phyloP scores from a whole-genome alignment of 2,113 vertebrate genomes.

The Nesogale talazaci region DNA sequence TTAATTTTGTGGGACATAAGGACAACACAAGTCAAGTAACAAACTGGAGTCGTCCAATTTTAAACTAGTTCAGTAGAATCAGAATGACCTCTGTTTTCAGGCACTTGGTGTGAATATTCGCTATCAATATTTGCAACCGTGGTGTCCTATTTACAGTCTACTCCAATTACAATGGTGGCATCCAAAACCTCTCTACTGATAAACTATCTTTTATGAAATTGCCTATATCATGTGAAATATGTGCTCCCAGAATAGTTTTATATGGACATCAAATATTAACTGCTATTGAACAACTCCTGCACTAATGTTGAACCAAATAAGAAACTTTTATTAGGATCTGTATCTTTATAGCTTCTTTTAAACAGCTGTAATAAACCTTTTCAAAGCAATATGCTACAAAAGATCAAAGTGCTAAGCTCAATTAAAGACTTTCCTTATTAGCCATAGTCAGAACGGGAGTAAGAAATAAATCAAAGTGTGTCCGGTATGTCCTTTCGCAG shows the following conservation, averaged over 20 bases:
- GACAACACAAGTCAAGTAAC: background rate
- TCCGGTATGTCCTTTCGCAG: constrained; percentile 58
- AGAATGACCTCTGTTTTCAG: background rate
- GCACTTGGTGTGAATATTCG: background rate
- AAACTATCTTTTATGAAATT: constrained; percentile 26
- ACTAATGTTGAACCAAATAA: constrained; percentile 72
- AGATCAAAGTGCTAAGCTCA: constrained; percentile 70
- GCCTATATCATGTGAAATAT: constrained; percentile 29
- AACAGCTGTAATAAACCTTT: constrained; percentile 70
- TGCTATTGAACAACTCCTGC: constrained; percentile 42
- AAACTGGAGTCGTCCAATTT: background rate
- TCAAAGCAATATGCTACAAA: constrained; percentile 65
- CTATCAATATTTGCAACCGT: background rate
- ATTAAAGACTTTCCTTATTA: constrained; percentile 74
- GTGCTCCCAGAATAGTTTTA: constrained; percentile 46
- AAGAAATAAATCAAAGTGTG: constrained; percentile 61
- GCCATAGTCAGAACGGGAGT: constrained; percentile 15
- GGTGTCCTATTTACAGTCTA: background rate
- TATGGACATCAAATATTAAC: constrained; percentile 51
- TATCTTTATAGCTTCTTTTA: constrained; percentile 70
- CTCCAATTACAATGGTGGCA: background rate
- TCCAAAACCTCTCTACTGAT: background rate
- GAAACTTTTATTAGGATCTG: constrained; percentile 68
- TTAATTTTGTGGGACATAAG: background rate
- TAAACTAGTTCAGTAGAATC: background rate